phyloP scores from a whole-genome alignment of 2,888 invertebrate species.

The Atrina japonica region DNA sequence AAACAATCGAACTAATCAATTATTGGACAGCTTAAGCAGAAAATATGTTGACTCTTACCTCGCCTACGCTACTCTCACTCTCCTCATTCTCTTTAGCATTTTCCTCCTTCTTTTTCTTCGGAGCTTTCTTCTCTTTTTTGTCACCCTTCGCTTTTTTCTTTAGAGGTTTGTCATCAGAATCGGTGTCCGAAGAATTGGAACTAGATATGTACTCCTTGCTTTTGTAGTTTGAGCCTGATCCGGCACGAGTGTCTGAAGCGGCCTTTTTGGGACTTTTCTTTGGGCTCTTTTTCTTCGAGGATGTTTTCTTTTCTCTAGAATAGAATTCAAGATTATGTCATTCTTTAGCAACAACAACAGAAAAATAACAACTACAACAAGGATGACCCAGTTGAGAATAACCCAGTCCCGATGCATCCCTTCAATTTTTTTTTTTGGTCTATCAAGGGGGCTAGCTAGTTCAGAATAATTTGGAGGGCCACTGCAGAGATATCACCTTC shows the following conservation, averaged over 20 bases:
- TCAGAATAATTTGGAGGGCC: no score
- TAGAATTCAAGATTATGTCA: no score
- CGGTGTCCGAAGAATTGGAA: slow-evolving; percentile 81
- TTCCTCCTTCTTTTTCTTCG: slow-evolving; percentile 32
- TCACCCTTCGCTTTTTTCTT: slow-evolving; percentile 81
- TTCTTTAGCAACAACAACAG: not conserved
- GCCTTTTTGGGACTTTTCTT: slow-evolving; percentile 71
- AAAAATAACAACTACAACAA: not conserved
- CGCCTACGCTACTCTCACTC: slow-evolving; percentile 48
- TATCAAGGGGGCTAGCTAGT: no score
- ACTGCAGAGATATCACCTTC: no score
- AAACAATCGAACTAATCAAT: no score
- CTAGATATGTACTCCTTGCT: slow-evolving; percentile 95
- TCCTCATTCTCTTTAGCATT: slow-evolving; percentile 39
- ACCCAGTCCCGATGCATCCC: no score
- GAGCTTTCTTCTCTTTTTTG: slow-evolving; percentile 45
- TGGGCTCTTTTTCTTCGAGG: slow-evolving; percentile 69
- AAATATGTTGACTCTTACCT: no score
- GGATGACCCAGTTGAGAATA: no score
- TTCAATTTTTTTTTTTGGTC: no score
- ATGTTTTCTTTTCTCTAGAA: no score
- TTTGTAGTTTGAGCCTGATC: slow-evolving; percentile 86
- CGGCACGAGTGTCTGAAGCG: slow-evolving; percentile 65
- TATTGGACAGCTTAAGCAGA: no score
- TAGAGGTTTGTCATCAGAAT: slow-evolving; percentile 67